Base-by-base conservation (phyloP, 2,113 vertebrate species). In the Anoura caudifer region DNA sequence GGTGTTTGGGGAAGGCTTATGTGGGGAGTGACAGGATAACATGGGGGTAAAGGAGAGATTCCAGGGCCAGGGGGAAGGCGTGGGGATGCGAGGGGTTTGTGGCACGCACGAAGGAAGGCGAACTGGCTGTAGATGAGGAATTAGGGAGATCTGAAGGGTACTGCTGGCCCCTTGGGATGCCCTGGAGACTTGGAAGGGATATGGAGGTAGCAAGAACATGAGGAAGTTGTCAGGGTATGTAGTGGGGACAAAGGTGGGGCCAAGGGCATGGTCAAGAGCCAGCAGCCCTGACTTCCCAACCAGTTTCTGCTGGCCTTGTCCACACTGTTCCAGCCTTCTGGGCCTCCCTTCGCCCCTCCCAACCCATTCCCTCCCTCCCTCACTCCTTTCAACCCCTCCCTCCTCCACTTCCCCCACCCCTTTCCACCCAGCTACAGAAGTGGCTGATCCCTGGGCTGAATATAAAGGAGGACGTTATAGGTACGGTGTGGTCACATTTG, bases 301-400 rank as follows among this genome's bases (percentile, higher is more conserved):
- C 38, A 8, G 14, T 54, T 73, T 10, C 54, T 11, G 7, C 4
- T 33, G 59, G 50, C 45, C 50, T 17, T 5, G 5, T 19, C 24
- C 56, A 2, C 2, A 0, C 59, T 54, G 9, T 5, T 31, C 1
- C 3, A 26, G 59, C 8, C 69, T 56, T 59, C n/a, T 69, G 1
- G 26, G 15, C 28, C 12, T 26, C n/a, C 31, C 17, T 22, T 12
- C 41, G 82, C 31, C 33, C 24, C 5, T 0, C 4, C 9, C 24
- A 54, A 20, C 52, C 52, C 52, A 54, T 67, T 8, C 3, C 17
- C 36, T 28, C 0, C 24, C 10, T 1, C 5, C 9, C 19, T 20
- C 52, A 31, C 24, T 5, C 20, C 63, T 47, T 76, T 50, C 50
- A 19, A 43, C 12, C 41, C 7, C 38, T 50, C 24, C 45, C 16